Evolutionary conservation across 2,888 invertebrate genomes (phyloP), one percentile per base, ranked within the genome.

Genomic region (Drosophila percnosoma): DNA sequence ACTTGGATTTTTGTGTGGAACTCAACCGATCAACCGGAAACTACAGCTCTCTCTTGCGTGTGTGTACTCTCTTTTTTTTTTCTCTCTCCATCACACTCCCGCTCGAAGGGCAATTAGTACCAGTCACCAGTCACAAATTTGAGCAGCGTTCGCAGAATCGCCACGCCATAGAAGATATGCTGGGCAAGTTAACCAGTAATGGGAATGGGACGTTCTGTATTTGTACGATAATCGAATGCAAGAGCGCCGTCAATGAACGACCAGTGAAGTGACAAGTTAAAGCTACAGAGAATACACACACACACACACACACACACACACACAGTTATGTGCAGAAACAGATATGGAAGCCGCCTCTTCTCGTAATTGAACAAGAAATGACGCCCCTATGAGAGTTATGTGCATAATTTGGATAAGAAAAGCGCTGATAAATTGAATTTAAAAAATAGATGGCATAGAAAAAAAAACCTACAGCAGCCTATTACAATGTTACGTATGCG

Each of bases 51-150:
- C 77, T 62, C 58, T 65, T 65, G 65, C 54, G 36, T 40, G 11
- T 29, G 13, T 21, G 8, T 29, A 40, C 21, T 42, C 54, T 29
- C 58, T 70, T 27, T 31, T 52, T 45, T 31, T 52, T 45, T 40
- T 45, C 29, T 27, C 34, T 29, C 8, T 45, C 29, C 18, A 8
- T 45, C 15, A 6, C 63, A 42, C 27, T 40, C 29, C 53, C 64
- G 34, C 57, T 62, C 36, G n/a, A 75, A 71, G 78, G 70, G 75
- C 80, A 78, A 79, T 69, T 78, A 79, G 90, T 90, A 82, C 86
- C 89, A 89, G 86, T 89, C 86, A 80, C 89, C 78, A 70, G 86
- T 87, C 86, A 80, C 90, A 78, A 71, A 63, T 73, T 72, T 72
- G 8, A 45, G 24, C 15, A 49, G 34, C 53, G 53, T 45, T 58